phyloP scores from a whole-genome alignment of 2,797 vertebrate species.

The Aplochiton taeniatus region DNA sequence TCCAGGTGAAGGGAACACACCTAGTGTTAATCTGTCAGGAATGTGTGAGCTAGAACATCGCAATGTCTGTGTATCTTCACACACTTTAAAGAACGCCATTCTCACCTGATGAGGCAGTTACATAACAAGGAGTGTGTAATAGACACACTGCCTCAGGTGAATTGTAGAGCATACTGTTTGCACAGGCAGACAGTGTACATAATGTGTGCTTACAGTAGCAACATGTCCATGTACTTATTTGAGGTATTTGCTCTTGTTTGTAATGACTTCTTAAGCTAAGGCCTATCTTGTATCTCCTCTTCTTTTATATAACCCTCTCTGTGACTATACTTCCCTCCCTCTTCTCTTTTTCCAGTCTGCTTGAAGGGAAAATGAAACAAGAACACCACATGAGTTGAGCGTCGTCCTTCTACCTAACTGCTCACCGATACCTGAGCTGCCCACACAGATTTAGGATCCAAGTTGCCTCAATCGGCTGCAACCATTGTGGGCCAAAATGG shows the following conservation, averaged over 20 bases:
- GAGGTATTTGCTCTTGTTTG: too few relatives aligned
- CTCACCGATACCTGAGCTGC: not conserved
- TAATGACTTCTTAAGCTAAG: not conserved
- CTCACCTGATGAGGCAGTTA: constrained; percentile 43
- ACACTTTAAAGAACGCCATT: constrained; percentile 44
- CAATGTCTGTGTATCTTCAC: constrained; percentile 10
- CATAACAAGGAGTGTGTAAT: constrained; percentile 27
- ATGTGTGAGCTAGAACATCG: constrained; percentile 40
- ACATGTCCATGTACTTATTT: not conserved
- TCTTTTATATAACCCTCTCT: not conserved
- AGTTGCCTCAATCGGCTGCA: not conserved
- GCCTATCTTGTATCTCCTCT: not conserved
- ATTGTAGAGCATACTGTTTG: not conserved
- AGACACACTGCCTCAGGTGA: constrained; percentile 2
- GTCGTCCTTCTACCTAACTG: not conserved
- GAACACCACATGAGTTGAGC: too few relatives aligned
- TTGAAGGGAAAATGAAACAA: too few relatives aligned
- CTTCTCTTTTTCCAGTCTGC: too few relatives aligned
- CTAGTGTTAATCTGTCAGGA: constrained; percentile 51
- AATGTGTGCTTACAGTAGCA: not conserved
- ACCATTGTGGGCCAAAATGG: too few relatives aligned
- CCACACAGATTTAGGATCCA: not conserved
- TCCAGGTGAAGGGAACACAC: constrained; percentile 53
- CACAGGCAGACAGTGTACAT: not conserved
- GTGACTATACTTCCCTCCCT: not conserved